These are phyloP conservation scores for Pangasius larnaudii DNA, from an alignment of 2,797 vertebrate species.

Conservation along the genomic window DNA sequence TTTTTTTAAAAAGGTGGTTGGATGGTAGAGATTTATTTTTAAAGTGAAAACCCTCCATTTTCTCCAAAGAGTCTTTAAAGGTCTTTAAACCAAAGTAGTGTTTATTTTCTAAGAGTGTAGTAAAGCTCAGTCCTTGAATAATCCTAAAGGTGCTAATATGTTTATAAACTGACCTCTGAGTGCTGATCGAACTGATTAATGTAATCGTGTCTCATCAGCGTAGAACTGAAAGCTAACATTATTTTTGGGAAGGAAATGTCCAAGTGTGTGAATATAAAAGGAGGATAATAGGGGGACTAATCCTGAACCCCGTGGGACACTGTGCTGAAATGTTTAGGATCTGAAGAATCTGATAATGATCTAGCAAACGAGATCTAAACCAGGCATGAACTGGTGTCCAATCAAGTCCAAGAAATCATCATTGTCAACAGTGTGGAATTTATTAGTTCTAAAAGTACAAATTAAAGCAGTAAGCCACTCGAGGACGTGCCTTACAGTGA, in stretches of 20 bases:
- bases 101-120: neutral
- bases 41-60: neutral
- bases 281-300: neutral
- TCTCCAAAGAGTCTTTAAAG: neutral
- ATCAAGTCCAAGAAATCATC: no score
- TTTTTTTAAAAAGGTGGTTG: neutral
- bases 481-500: neutral
- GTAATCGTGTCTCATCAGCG: neutral
- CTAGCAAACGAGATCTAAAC: no score
- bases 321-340: neutral
- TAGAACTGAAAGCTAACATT: neutral
- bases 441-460: neutral
- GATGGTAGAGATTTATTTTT: neutral
- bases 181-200: neutral
- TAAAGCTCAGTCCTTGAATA: neutral
- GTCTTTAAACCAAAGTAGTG: neutral
- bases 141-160: neutral
- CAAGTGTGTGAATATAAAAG: neutral
- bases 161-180: neutral
- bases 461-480: neutral
- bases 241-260: neutral
- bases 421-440: neutral
- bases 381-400: no score
- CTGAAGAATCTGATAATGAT: neutral
- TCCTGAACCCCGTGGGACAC: slow-evolving; percentile 7